Conservation (phyloP, 2,113 vertebrate genomes). For the Esox niger region DNA sequence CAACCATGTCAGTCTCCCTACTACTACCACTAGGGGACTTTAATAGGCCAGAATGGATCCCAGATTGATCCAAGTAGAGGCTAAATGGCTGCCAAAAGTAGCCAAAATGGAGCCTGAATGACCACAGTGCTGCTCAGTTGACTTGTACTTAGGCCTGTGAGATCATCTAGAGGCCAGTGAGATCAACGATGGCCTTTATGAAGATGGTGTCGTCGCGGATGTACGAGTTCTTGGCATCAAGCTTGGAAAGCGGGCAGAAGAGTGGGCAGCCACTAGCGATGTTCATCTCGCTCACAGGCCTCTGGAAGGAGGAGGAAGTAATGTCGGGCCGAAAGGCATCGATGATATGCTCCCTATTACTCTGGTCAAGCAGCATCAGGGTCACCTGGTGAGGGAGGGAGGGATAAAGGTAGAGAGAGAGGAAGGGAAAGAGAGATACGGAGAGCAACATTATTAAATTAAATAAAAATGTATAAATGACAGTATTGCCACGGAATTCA, state of each 20-base stretch:
- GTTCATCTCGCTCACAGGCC: conserved; percentile 93
- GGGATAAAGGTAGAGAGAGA: background rate
- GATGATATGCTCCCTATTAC: conserved; percentile 93
- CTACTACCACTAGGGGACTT: conserved; percentile 41
- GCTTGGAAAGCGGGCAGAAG: conserved; percentile 90
- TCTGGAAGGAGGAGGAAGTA: conserved; percentile 92
- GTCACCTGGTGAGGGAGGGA: conserved; percentile 80
- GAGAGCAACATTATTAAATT: too few species aligned
- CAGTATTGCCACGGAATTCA: too few species aligned
- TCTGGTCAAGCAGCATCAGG: conserved; percentile 96
- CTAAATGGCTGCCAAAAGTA: conserved; percentile 23
- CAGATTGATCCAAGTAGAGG: too few species aligned
- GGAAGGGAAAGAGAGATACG: background rate
- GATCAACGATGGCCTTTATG: conserved; percentile 97
- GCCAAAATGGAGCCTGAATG: conserved; percentile 26
- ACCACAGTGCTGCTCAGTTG: conserved; percentile 52
- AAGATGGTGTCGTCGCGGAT: conserved; percentile 94
- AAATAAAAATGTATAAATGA: too few species aligned
- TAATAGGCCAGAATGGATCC: conserved; percentile 31
- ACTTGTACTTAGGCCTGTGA: background rate
- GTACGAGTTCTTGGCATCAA: conserved; percentile 91
- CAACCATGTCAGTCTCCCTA: conserved; percentile 43
- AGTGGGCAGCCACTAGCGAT: conserved; percentile 96
- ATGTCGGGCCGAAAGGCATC: conserved; percentile 93
- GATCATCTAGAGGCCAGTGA: conserved; percentile 87